These are phyloP conservation scores for Atrina japonica DNA, from an alignment of 2,888 invertebrate species.

Conservation along the genomic window DNA sequence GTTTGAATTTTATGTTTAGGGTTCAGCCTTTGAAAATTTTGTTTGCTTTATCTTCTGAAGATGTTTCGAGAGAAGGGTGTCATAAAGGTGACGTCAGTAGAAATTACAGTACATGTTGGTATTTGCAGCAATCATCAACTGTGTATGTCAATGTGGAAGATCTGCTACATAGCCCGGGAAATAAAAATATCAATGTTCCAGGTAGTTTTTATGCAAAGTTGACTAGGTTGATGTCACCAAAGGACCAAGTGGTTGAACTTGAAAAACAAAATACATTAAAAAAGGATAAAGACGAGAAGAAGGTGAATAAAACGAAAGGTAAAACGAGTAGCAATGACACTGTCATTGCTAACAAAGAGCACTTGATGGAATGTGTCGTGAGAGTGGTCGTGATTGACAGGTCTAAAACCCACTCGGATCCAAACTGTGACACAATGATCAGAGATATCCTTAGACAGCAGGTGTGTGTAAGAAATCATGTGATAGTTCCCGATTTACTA, in stretches of 20 bases:
- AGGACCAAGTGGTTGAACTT: slow-evolving; percentile 50
- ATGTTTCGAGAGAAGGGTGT: slow-evolving; percentile 13
- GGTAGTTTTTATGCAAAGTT: slow-evolving; percentile 65
- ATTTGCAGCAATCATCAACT: slow-evolving; percentile 61
- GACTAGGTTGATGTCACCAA: slow-evolving; percentile 64
- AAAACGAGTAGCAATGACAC: background rate
- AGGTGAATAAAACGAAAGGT: slow-evolving; percentile 11
- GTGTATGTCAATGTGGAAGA: slow-evolving; percentile 68
- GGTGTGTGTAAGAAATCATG: slow-evolving; percentile 64
- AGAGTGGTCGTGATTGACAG: slow-evolving; percentile 69
- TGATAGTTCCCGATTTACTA: slow-evolving; percentile 68
- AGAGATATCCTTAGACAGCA: slow-evolving; percentile 59
- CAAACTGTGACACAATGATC: slow-evolving; percentile 52
- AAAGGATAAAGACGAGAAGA: slow-evolving; percentile 33
- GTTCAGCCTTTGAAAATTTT: slow-evolving; percentile 58
- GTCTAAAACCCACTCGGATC: slow-evolving; percentile 53
- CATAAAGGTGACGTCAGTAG: background rate
- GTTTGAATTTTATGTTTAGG: slow-evolving; percentile 61
- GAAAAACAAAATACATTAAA: slow-evolving; percentile 46
- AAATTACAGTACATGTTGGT: slow-evolving; percentile 4
- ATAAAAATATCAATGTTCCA: slow-evolving; percentile 53
- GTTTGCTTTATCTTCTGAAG: slow-evolving; percentile 14
- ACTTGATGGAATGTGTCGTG: slow-evolving; percentile 54
- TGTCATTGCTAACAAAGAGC: slow-evolving; percentile 24
- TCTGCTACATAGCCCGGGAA: slow-evolving; percentile 54